A percentile compares a stretch with the other conserved stretches of the same genome.
Conservation (phyloP, 2,888 invertebrate species). For the Lycocerus yunnanus region DNA sequence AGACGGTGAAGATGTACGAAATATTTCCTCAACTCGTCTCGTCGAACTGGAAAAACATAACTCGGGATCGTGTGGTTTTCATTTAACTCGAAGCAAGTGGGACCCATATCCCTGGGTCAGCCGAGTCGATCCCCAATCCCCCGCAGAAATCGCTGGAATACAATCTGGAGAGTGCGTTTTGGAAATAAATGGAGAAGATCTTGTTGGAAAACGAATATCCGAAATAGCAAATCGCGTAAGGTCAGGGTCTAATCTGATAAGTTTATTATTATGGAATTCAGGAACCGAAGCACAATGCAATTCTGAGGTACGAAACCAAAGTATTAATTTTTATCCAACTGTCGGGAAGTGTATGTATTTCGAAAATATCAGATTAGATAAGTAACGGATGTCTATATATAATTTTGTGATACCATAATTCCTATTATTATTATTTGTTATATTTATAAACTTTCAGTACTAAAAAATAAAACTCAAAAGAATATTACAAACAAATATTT, state of each 20-base stretch:
- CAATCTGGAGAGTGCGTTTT: conserved; percentile 74
- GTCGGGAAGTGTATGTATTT: not conserved
- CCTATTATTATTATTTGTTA: not conserved
- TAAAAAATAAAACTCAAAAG: no score
- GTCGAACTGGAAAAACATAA: conserved; percentile 65
- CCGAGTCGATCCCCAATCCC: conserved; percentile 65
- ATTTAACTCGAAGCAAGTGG: conserved; percentile 76
- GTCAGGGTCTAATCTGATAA: conserved; percentile 53
- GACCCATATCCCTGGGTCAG: conserved; percentile 83
- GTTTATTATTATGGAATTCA: conserved; percentile 59
- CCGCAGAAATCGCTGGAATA: conserved; percentile 68
- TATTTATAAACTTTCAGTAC: not conserved
- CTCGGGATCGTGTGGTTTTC: conserved; percentile 69
- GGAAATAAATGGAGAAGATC: conserved; percentile 61
- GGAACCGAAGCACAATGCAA: conserved; percentile 57
- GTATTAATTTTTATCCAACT: not conserved
- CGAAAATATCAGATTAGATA: not conserved
- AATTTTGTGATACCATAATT: not conserved
- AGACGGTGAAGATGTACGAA: conserved; percentile 46
- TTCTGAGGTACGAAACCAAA: conserved; percentile 51
- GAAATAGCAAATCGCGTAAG: conserved; percentile 61
- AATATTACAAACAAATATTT: no score
- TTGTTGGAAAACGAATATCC: conserved; percentile 58
- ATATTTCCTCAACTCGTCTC: conserved; percentile 43
- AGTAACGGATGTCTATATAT: not conserved